Percentiles rank a stretch among this genome's conserved stretches.
Conservation (phyloP, 1,140 invertebrate species). For the Brachionus rotundiformis region DNA sequence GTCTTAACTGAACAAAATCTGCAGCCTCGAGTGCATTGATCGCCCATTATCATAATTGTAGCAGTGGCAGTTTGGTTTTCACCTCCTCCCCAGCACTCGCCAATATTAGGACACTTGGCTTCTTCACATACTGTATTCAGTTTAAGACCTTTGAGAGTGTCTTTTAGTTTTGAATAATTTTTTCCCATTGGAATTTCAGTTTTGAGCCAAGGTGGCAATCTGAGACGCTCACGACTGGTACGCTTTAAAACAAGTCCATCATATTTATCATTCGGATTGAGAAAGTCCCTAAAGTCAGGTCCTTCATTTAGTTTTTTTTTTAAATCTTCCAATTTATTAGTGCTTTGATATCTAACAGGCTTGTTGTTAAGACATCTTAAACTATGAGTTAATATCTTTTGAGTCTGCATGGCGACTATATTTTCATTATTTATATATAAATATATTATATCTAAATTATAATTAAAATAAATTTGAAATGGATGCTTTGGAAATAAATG, state of each 20-base stretch:
- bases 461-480: background rate
- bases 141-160: conserved; percentile 81
- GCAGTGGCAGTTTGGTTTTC: conserved; percentile 67
- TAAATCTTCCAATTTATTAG: background rate
- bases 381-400: background rate
- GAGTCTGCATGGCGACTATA: background rate
- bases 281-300: conserved; percentile 43
- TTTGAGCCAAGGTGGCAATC: conserved; percentile 94
- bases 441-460: background rate
- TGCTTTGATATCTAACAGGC: background rate
- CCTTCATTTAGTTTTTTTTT: conserved; percentile 28
- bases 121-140: conserved; percentile 97
- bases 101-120: conserved; percentile 97
- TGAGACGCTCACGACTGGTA: conserved; percentile 66
- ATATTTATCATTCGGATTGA: background rate
- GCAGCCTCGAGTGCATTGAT: conserved; percentile 71
- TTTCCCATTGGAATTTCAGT: conserved; percentile 86
- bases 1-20: conserved; percentile 99
- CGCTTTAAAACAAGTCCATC: conserved; percentile 5
- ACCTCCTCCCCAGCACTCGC: conserved; percentile 92
- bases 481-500: conserved; percentile 46
- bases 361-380: conserved; percentile 10
- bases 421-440: conserved; percentile 9
- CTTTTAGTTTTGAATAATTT: conserved; percentile 81
- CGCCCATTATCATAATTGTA: conserved; percentile 69